phyloP scores from a whole-genome alignment of 2,113 vertebrate genomes.

The Vulpes ferrilata region DNA sequence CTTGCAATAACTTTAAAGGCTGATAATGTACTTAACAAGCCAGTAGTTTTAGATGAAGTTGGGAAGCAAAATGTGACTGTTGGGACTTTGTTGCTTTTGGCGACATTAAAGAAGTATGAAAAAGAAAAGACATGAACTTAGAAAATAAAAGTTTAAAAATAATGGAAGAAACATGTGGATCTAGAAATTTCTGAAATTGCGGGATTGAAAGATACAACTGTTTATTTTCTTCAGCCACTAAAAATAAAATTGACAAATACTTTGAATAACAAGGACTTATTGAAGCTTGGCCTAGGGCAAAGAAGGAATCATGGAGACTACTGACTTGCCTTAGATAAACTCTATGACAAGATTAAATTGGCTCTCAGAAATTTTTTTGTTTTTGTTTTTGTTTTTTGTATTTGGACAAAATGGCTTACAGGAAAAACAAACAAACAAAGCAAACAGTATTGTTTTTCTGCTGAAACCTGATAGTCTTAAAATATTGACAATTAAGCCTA shows the following conservation, averaged over 20 bases:
- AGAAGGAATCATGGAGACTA: background rate
- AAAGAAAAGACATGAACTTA: background rate
- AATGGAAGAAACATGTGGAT: background rate
- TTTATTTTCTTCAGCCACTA: background rate
- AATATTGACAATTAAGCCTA: background rate
- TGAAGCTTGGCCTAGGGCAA: background rate
- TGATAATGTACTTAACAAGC: background rate
- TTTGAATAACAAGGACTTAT: background rate
- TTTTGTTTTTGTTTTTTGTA: background rate
- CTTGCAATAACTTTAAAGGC: background rate
- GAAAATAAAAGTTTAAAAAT: background rate
- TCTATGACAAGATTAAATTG: background rate
- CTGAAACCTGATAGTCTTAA: background rate
- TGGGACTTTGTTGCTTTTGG: background rate
- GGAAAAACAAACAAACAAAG: background rate
- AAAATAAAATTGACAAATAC: background rate
- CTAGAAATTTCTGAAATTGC: background rate
- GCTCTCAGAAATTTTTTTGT: background rate
- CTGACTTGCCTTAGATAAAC: background rate
- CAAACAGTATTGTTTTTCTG: background rate
- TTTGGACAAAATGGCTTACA: background rate
- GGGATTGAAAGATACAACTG: background rate
- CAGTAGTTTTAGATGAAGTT: background rate
- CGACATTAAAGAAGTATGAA: background rate
- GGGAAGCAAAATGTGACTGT: background rate